Percentiles rank a stretch among this genome's conserved stretches.
Evolutionary conservation across 2,797 vertebrate genomes (phyloP).

Genomic region (Ptychadena robeensis): DNA sequence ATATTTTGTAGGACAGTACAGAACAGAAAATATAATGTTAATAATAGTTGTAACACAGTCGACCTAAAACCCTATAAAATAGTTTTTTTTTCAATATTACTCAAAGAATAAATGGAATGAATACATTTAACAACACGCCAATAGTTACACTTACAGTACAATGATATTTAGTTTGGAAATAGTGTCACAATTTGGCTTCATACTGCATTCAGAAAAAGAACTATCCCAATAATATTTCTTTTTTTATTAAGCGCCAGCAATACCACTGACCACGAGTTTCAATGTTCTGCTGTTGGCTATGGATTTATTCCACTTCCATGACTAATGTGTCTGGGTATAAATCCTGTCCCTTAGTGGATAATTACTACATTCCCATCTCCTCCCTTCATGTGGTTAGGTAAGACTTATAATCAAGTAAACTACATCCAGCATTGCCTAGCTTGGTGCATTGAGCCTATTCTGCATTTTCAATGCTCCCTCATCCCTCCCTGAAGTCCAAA

Average conservation of each 20-base stretch:
- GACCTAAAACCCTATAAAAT: no score
- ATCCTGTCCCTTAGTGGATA: conserved; percentile 52
- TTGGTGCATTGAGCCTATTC: conserved; percentile 49
- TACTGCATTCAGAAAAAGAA: not conserved
- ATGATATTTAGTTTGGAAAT: not conserved
- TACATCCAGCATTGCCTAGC: conserved; percentile 42
- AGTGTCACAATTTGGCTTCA: not conserved
- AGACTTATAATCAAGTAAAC: conserved; percentile 56
- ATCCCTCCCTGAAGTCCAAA: conserved; percentile 55
- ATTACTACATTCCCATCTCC: conserved; percentile 49
- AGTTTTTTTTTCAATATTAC: no score
- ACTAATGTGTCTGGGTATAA: conserved; percentile 54
- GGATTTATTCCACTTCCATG: conserved; percentile 41
- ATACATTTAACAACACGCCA: not conserved
- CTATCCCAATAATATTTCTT: not conserved
- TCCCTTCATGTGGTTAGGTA: conserved; percentile 44
- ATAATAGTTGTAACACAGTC: no score
- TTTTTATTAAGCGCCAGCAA: conserved; percentile 12
- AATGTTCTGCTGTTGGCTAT: conserved; percentile 31
- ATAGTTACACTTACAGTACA: not conserved
- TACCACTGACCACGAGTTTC: conserved; percentile 21
- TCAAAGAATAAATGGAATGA: not conserved
- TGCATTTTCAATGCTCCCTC: conserved; percentile 57
- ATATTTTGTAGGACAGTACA: no score
- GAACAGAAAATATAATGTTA: no score